Conservation (phyloP, 1,140 invertebrate species). For the Acyrthosiphon pisum region DNA sequence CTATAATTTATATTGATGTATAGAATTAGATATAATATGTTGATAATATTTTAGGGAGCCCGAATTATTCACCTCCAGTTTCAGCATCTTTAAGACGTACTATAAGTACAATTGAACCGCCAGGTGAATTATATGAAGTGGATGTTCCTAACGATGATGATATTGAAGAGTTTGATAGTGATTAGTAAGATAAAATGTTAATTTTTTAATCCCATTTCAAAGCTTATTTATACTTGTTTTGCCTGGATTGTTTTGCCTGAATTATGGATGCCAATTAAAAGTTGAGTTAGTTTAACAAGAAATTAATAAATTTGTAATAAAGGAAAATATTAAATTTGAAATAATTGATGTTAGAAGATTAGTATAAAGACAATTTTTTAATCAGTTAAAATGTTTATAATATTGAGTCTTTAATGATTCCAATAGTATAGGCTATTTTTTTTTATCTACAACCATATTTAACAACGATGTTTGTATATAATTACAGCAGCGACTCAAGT, state of each 20-base stretch:
- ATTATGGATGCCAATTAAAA: not conserved
- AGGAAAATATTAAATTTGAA: not conserved
- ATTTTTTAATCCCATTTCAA: not conserved
- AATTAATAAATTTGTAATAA: not conserved
- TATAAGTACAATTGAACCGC: not conserved
- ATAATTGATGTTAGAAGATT: too few species aligned
- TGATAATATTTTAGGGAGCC: slow-evolving; percentile 19
- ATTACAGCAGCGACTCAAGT: not conserved
- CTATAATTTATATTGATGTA: not conserved
- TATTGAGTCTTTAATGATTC: too few species aligned
- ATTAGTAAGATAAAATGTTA: not conserved
- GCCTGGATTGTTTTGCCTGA: too few species aligned
- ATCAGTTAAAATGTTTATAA: too few species aligned
- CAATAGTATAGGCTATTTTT: too few species aligned
- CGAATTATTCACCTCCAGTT: not conserved
- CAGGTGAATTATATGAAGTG: not conserved
- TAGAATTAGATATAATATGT: not conserved
- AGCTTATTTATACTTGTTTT: not conserved
- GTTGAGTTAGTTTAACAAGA: not conserved
- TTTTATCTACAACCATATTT: not conserved
- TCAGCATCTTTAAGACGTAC: not conserved
- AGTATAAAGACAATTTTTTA: too few species aligned
- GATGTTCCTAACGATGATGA: not conserved
- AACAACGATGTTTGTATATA: not conserved
- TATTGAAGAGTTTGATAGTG: not conserved